Evolutionary conservation across 2,113 vertebrate genomes (phyloP).

Genomic region (Mirounga angustirostris): DNA sequence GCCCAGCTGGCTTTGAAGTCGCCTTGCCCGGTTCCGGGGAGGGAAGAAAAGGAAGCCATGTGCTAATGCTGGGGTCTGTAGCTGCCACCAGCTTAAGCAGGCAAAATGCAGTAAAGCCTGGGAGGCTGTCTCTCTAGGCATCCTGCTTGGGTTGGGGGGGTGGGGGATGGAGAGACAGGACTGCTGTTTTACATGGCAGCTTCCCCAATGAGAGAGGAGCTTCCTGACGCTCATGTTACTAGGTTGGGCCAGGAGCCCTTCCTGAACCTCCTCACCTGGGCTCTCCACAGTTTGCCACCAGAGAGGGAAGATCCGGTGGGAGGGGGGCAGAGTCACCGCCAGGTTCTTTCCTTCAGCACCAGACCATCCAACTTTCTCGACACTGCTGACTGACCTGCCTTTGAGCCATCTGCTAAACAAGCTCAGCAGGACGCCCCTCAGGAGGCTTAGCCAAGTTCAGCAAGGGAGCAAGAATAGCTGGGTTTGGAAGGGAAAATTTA

Average conservation of each 20-base stretch:
- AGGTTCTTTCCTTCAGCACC: neutral
- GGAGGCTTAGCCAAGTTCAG: slow-evolving; percentile 15
- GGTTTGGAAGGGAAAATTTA: slow-evolving; percentile 34
- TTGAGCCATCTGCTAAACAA: slow-evolving; percentile 11
- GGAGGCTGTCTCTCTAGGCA: neutral
- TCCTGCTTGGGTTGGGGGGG: neutral
- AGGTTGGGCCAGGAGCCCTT: slow-evolving; percentile 14
- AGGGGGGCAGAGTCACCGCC: neutral
- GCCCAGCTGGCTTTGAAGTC: slow-evolving; percentile 67
- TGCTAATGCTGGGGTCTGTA: neutral
- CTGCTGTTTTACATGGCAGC: neutral
- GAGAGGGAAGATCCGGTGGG: slow-evolving; percentile 20
- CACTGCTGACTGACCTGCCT: neutral
- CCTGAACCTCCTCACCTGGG: slow-evolving; percentile 13
- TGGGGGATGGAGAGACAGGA: neutral
- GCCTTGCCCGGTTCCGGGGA: slow-evolving; percentile 27
- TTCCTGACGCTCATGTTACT: slow-evolving; percentile 45
- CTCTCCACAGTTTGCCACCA: slow-evolving; percentile 23
- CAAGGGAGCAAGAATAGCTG: neutral
- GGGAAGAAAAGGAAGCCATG: neutral
- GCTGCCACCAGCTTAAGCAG: neutral
- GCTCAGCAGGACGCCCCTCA: neutral
- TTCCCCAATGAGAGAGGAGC: neutral
- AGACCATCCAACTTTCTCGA: slow-evolving; percentile 12
- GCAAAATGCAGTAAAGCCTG: neutral